These are phyloP conservation scores for Choristoneura fumiferana DNA, from an alignment of 1,140 invertebrate species.

Conservation along the genomic window DNA sequence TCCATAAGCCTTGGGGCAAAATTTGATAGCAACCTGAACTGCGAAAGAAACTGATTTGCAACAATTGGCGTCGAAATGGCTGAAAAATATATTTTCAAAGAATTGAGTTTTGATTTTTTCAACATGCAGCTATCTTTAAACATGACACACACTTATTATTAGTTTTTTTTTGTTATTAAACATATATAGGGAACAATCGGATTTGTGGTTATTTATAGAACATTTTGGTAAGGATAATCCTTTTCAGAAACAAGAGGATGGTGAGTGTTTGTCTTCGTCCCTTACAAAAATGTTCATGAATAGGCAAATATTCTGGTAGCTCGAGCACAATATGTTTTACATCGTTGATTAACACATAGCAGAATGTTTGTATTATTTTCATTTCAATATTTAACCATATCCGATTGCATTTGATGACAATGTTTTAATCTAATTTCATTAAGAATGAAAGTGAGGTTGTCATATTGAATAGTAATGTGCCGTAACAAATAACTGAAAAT, in stretches of 20 bases:
- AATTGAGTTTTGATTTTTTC: constrained; percentile 47
- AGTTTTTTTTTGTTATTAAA: neutral
- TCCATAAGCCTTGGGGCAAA: constrained; percentile 68
- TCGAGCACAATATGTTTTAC: no score
- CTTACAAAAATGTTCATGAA: constrained; percentile 67
- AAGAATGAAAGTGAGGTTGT: constrained; percentile 44
- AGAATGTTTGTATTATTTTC: constrained; percentile 4
- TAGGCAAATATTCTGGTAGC: neutral
- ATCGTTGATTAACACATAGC: no score
- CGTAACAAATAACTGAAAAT: neutral
- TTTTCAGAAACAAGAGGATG: constrained; percentile 71
- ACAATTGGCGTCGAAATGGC: neutral
- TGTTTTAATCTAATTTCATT: neutral
- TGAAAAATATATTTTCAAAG: constrained; percentile 22
- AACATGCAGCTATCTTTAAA: constrained; percentile 48
- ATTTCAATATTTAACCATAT: constrained; percentile 1
- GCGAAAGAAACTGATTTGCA: constrained; percentile 49
- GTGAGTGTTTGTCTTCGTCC: constrained; percentile 61
- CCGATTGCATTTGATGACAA: neutral
- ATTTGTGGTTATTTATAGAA: constrained; percentile 52
- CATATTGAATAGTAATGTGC: constrained; percentile 32
- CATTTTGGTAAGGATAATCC: constrained; percentile 66
- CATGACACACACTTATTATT: constrained; percentile 26
- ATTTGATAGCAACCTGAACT: constrained; percentile 49
- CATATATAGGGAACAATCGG: neutral